Percentiles rank a stretch among this genome's conserved stretches.
Conservation (phyloP, 2,888 invertebrate species). For the Dioctria linearis region DNA sequence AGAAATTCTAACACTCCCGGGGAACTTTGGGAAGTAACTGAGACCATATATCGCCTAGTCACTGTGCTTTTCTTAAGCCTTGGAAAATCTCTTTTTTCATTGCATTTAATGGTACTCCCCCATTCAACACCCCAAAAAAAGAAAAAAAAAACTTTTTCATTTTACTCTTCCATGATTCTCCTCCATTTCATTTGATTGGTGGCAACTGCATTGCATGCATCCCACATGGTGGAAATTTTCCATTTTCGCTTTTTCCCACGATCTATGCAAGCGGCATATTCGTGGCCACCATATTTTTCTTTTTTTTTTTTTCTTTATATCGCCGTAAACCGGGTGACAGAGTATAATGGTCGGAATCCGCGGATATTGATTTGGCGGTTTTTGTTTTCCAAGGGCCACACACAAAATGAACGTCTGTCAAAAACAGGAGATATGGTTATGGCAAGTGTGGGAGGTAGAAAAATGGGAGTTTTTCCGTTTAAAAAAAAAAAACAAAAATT, state of each 20-base stretch:
- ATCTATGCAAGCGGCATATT: conserved; percentile 27
- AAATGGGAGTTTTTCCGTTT: background rate
- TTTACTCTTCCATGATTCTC: conserved; percentile 1
- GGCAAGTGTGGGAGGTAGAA: background rate
- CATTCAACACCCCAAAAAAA: background rate
- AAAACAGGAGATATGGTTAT: conserved; percentile 41
- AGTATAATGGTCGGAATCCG: conserved; percentile 46
- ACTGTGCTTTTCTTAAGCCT: background rate
- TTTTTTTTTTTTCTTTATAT: conserved; percentile 10
- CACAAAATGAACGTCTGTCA: conserved; percentile 36
- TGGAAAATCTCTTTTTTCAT: conserved; percentile 8
- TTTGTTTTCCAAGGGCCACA: conserved; percentile 43
- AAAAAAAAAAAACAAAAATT: conserved; percentile 8
- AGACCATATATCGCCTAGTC: background rate
- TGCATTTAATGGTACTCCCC: conserved; percentile 10
- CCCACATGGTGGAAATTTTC: conserved; percentile 37
- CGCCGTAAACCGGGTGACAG: conserved; percentile 28
- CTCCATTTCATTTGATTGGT: conserved; percentile 47
- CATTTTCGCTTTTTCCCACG: conserved; percentile 22
- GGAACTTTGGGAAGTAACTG: background rate
- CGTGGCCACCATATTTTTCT: background rate
- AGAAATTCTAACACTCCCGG: background rate
- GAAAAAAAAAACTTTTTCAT: background rate
- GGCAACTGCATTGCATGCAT: conserved; percentile 34
- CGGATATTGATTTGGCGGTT: conserved; percentile 53